Evolutionary conservation across 1,140 invertebrate genomes (phyloP).

Genomic region (Zophobas morio): DNA sequence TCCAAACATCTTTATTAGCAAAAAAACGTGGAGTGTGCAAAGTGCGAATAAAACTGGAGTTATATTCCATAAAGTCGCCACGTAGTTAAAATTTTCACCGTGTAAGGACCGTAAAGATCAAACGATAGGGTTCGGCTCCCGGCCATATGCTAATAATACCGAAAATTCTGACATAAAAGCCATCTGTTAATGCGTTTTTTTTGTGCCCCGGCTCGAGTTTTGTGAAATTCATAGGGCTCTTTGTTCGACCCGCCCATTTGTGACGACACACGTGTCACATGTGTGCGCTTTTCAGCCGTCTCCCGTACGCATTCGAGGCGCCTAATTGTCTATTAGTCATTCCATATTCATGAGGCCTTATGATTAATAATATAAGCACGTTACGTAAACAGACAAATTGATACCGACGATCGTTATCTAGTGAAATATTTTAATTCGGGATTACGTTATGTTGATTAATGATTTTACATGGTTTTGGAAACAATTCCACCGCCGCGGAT

Average conservation of each 20-base stretch:
- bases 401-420: conserved; percentile 14
- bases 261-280: conserved; percentile 51
- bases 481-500: background rate
- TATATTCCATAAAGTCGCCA: conserved; percentile 30
- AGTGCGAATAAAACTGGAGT: conserved; percentile 32
- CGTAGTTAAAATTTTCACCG: conserved; percentile 31
- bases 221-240: conserved; percentile 27
- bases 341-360: conserved; percentile 50
- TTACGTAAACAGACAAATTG: conserved; percentile 39
- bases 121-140: conserved; percentile 28
- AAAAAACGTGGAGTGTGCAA: conserved; percentile 23
- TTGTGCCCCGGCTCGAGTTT: background rate
- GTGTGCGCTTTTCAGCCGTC: conserved; percentile 32
- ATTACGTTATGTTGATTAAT: conserved; percentile 6
- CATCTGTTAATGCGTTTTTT: conserved; percentile 34
- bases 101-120: conserved; percentile 38
- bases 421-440: conserved; percentile 28
- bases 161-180: conserved; percentile 38
- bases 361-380: conserved; percentile 3
- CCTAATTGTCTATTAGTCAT: conserved; percentile 53
- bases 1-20: background rate
- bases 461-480: background rate
- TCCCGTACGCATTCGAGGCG: conserved; percentile 23
- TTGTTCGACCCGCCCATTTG: conserved; percentile 35
- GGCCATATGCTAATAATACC: conserved; percentile 35